Evolutionary conservation across 2,797 vertebrate species (phyloP).

Genomic region (Knipowitschia caucasica): DNA sequence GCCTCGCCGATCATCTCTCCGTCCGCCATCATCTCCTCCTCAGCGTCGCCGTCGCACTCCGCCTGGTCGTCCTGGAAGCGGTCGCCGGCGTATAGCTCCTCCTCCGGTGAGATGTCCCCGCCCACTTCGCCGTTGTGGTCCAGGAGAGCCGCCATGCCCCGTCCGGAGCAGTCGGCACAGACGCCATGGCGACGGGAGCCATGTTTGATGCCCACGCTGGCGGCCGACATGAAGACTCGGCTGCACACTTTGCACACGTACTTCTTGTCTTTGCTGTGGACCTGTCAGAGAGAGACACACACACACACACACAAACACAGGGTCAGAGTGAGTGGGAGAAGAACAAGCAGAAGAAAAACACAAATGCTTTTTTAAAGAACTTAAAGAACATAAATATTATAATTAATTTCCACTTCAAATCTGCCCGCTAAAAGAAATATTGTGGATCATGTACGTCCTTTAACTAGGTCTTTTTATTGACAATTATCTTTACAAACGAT

Average conservation of each 20-base stretch:
- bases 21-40: constrained; percentile 84
- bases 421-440: too few relatives aligned
- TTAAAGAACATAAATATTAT: too few relatives aligned
- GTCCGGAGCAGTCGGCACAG: constrained; percentile 89
- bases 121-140: constrained; percentile 82
- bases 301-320: neutral
- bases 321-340: neutral
- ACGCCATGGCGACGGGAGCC: constrained; percentile 94
- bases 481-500: too few relatives aligned
- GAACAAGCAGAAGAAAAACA: too few relatives aligned
- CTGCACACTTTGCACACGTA: constrained; percentile 98
- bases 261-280: constrained; percentile 99
- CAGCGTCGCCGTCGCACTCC: constrained; percentile 83
- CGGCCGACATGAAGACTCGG: constrained; percentile 95
- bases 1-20: constrained; percentile 82
- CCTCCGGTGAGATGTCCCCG: constrained; percentile 84
- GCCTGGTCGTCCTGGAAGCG: constrained; percentile 71
- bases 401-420: too few relatives aligned
- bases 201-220: constrained; percentile 96
- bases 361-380: too few relatives aligned
- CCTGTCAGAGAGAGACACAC: constrained; percentile 71
- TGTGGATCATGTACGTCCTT: too few relatives aligned
- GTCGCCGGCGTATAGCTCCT: constrained; percentile 85
- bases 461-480: too few relatives aligned
- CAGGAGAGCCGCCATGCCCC: constrained; percentile 78